phyloP scores from a whole-genome alignment of 2,797 vertebrate species.

The Geotrypetes seraphini region DNA sequence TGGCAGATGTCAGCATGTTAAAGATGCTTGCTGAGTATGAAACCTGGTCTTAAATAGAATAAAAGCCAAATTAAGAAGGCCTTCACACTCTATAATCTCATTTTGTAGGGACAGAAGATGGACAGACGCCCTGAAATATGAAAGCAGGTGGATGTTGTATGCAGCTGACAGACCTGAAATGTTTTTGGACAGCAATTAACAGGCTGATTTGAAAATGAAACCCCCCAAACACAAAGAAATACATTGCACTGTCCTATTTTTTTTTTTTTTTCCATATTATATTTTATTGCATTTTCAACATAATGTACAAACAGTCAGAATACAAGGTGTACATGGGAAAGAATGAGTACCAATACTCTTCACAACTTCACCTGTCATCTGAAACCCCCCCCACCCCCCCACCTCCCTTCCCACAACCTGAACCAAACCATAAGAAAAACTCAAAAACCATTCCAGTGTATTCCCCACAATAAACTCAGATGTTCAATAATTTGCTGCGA shows the following conservation, averaged over 20 bases:
- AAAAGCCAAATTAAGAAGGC: slow-evolving; percentile 20
- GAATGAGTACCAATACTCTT: too few relatives aligned
- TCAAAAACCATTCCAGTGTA: too few relatives aligned
- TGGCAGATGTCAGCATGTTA: slow-evolving; percentile 38
- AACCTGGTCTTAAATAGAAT: slow-evolving; percentile 37
- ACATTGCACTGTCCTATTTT: slow-evolving; percentile 4
- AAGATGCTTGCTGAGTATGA: slow-evolving; percentile 33
- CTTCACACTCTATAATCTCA: slow-evolving; percentile 42
- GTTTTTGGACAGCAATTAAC: slow-evolving; percentile 3
- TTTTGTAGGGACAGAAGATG: slow-evolving; percentile 20
- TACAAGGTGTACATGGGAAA: too few relatives aligned
- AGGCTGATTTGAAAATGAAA: slow-evolving; percentile 1
- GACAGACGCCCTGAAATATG: slow-evolving; percentile 13
- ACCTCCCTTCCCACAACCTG: too few relatives aligned
- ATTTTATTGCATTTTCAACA: too few relatives aligned
- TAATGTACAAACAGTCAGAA: too few relatives aligned
- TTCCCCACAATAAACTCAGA: too few relatives aligned
- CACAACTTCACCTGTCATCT: too few relatives aligned
- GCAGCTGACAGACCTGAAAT: background rate
- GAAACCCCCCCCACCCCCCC: too few relatives aligned
- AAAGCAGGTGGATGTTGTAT: background rate
- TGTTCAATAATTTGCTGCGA: too few relatives aligned
- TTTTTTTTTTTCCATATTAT: too few relatives aligned
- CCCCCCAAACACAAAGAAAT: background rate
- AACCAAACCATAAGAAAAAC: too few relatives aligned